Conservation (phyloP, 2,797 vertebrate genomes). For the Caiman crocodilus region DNA sequence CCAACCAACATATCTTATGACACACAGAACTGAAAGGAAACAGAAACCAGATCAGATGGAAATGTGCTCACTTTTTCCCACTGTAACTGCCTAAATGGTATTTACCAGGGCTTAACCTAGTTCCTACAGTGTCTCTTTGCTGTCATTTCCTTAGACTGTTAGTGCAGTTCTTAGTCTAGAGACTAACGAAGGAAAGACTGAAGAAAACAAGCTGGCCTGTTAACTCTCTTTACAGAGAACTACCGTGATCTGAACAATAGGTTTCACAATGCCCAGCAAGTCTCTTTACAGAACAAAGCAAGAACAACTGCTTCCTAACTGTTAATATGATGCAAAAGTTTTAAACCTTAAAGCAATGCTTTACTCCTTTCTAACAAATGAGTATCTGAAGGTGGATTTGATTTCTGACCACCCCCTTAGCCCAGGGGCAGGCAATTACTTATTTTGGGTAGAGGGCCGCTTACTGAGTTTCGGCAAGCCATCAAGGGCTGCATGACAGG, state of each 20-base stretch:
- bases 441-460: too few species aligned
- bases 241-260: neutral
- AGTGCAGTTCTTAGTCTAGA: neutral
- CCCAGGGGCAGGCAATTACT: too few species aligned
- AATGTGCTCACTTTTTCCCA: slow-evolving; percentile 74
- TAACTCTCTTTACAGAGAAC: slow-evolving; percentile 46
- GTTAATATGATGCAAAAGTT: slow-evolving; percentile 5
- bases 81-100: slow-evolving; percentile 72
- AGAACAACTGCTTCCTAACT: slow-evolving; percentile 10
- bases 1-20: slow-evolving; percentile 1
- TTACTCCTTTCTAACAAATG: fast-evolving
- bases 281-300: neutral
- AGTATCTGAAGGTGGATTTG: neutral
- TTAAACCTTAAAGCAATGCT: neutral
- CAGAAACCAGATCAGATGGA: slow-evolving; percentile 71
- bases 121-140: slow-evolving; percentile 37
- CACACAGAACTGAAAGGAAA: slow-evolving; percentile 34
- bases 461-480: too few species aligned
- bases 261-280: neutral
- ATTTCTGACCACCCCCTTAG: slow-evolving; percentile 1
- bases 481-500: too few species aligned
- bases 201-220: slow-evolving; percentile 30
- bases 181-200: slow-evolving; percentile 14
- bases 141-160: slow-evolving; percentile 68
- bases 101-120: slow-evolving; percentile 74